Base-by-base conservation (phyloP, 2,113 vertebrate species). In the Ciconia stormi region DNA sequence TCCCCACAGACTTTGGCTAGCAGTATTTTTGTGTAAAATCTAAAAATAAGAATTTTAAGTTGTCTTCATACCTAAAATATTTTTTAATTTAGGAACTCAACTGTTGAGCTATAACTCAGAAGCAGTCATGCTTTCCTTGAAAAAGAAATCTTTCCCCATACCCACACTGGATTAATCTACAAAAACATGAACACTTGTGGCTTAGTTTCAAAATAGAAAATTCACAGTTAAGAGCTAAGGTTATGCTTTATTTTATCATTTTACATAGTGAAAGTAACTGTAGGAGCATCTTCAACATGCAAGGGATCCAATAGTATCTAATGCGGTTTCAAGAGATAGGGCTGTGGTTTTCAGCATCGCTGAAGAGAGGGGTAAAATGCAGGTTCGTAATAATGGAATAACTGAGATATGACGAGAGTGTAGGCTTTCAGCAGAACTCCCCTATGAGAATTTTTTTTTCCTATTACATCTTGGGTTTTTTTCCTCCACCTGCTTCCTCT, bases 331-430 rank as follows among this genome's bases (percentile, higher is more conserved):
- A 42, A 90, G 55, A 90, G 87, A 95, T 15, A 94, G 47, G 78
- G 62, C 34, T 94, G 94, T 86, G 97, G 94, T 95, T 97, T 96
- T 36, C 78, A 85, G 78, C 82, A 72, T 40, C 29, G 2, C 67
- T 78, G 70, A 49, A 58, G 18, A 76, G 27, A 82, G 26, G 19
- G 23, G 71, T 13, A 83, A 96, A 78, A 72, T 3, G 36, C 22
- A 86, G 29, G 46, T 44, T 91, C 22, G 2, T 7, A 86, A 46
- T 3, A 62, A 59, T 27, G 58, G 82, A 96, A 88, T 55, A 93
- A 95, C 23, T 85, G 63, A 91, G 87, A 74, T 29, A 80, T 1
- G 13, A 61, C 3, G 7, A 44, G 58, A 77, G 36, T 8, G 70
- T 40, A 61, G 87, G 69, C 65, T 93, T 85, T 65, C 77, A 76